phyloP scores from a whole-genome alignment of 2,113 vertebrate genomes.

The Ploceus nigricollis region DNA sequence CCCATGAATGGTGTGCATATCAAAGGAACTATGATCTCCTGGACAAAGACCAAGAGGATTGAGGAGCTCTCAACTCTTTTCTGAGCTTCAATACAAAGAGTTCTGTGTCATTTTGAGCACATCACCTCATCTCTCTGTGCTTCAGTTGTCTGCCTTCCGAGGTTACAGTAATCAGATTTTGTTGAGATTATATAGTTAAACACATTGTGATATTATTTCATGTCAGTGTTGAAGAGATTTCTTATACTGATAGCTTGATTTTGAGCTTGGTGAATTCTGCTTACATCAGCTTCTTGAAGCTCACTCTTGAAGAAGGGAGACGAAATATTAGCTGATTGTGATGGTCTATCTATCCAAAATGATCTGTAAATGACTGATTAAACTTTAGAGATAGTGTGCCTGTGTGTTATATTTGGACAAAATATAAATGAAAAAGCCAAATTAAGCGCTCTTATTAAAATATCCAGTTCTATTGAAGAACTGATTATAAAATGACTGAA shows the following conservation, averaged over 20 bases:
- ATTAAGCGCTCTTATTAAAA: not conserved
- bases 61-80: not conserved
- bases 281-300: not conserved
- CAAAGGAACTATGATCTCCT: not conserved
- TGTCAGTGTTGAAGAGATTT: not conserved
- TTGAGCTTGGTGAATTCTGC: not conserved
- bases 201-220: not conserved
- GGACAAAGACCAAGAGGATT: not conserved
- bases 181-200: not conserved
- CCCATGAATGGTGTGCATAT: not conserved
- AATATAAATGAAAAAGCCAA: not conserved
- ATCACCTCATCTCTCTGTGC: not conserved
- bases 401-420: not conserved
- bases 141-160: not conserved
- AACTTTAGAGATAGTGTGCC: not conserved
- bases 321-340: not conserved
- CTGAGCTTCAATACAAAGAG: not conserved
- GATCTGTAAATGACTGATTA: not conserved
- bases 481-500: not conserved
- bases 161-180: not conserved
- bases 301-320: not conserved
- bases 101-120: not conserved
- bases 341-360: not conserved
- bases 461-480: not conserved
- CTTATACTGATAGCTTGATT: not conserved